Base-by-base conservation (phyloP, 2,888 invertebrate genomes). In the Gastrophysa polygoni region DNA sequence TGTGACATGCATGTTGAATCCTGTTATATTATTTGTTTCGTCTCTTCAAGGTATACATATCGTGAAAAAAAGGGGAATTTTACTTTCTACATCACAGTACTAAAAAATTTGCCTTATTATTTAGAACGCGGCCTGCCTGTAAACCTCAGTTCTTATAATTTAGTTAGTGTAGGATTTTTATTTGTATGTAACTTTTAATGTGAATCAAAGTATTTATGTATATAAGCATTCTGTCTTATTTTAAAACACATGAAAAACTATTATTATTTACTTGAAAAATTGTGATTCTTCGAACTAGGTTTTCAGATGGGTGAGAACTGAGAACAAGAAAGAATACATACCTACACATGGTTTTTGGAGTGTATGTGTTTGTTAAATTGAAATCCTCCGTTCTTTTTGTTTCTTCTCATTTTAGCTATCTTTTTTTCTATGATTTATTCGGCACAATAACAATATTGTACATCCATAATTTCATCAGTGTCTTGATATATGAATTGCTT, bases 41-140 rank as follows among this genome's bases (percentile, higher is more conserved):
- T 61, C 57, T 64, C 58, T 63, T 70, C 72, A 71, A 71, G 72
- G 71, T 74, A 77, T 75, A 77, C 77, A 77, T 75, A 73, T 76
- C 75, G 77, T 72, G 72, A 71, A 55, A 66, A 66, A 67, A 34
- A 51, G 55, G 61, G 63, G 59, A 62, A 64, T 61, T 32, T 63
- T 68, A 65, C 61, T 61, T 67, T 66, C 57, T 68, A 68, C 68
- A 69, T 69, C 68, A 68, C 69, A 69, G 46, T 46, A 62, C 54
- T 54, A 16, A 21, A 43, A 54, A 54, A 24, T 54, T 54, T 64
- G 59, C 62, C 65, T 66, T 67, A 63, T 63, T 43, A 54, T 44
- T 54, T 38, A 14, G 38, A 38, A 54, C 24, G 20, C 11, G 38
- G 43, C 38, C 54, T 54, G 43, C 54, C 54, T 70, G 61, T 64